Conservation (phyloP, 2,113 vertebrate species). For the Ornithorhynchus anatinus region DNA sequence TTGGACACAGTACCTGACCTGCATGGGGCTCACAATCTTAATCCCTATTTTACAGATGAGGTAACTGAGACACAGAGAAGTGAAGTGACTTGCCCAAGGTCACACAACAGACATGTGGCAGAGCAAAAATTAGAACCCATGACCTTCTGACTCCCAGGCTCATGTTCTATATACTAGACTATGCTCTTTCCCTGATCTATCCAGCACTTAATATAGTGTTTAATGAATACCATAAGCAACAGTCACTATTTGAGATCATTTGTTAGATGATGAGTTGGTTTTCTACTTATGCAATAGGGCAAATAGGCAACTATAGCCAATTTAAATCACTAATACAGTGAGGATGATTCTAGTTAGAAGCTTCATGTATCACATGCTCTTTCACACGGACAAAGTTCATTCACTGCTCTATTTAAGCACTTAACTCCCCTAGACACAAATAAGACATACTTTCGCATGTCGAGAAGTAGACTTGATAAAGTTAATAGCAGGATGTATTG, state of each 20-base stretch:
- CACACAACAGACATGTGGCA: no score
- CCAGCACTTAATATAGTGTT: no score
- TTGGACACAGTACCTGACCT: no score
- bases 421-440: neutral
- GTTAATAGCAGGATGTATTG: slow-evolving; percentile 34
- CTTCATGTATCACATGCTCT: neutral
- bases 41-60: no score
- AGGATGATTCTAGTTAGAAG: slow-evolving; percentile 34
- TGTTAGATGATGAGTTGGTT: slow-evolving; percentile 29
- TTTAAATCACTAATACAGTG: neutral
- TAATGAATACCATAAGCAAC: neutral
- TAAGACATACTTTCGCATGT: neutral
- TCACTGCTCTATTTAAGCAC: neutral
- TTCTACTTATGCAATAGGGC: slow-evolving; percentile 13
- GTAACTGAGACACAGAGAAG: no score
- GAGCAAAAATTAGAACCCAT: no score
- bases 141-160: no score
- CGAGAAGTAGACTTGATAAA: neutral
- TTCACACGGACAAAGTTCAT: neutral
- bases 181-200: no score
- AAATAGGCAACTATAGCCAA: slow-evolving; percentile 8
- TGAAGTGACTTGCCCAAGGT: no score
- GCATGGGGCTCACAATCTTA: no score
- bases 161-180: no score
- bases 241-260: slow-evolving; percentile 11